phyloP scores from a whole-genome alignment of 2,888 invertebrate genomes.

The Meiosimyza platycephala region DNA sequence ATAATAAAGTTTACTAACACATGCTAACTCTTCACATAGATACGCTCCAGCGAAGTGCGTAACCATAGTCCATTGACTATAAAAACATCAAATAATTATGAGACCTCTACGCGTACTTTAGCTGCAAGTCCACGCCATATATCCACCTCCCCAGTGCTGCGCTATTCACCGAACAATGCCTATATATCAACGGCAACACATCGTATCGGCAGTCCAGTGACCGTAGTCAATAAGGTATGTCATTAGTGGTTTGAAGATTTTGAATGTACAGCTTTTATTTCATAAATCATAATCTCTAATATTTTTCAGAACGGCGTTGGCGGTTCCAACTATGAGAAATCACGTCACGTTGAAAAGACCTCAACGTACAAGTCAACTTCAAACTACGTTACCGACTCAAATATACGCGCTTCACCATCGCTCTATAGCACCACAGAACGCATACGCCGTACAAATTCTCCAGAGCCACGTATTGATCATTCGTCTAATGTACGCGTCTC shows the following conservation, averaged over 20 bases:
- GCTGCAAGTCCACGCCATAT: slow-evolving; percentile 62
- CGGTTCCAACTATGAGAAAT: slow-evolving; percentile 56
- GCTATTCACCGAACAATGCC: slow-evolving; percentile 70
- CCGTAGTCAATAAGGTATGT: slow-evolving; percentile 45
- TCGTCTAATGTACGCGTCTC: slow-evolving; percentile 73
- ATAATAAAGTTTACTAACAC: slow-evolving; percentile 23
- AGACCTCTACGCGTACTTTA: slow-evolving; percentile 59
- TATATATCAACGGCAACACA: slow-evolving; percentile 69
- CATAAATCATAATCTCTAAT: not conserved
- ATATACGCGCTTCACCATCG: slow-evolving; percentile 70
- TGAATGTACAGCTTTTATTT: not conserved
- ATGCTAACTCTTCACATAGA: slow-evolving; percentile 49
- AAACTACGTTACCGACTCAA: slow-evolving; percentile 66
- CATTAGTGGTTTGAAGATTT: not conserved
- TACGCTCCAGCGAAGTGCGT: slow-evolving; percentile 64
- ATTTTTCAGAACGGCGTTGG: slow-evolving; percentile 52
- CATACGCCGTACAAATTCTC: slow-evolving; percentile 70
- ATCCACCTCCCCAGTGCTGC: slow-evolving; percentile 63
- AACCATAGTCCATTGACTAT: slow-evolving; percentile 66
- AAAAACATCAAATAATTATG: slow-evolving; percentile 64
- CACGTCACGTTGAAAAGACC: slow-evolving; percentile 68
- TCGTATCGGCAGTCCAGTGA: slow-evolving; percentile 64
- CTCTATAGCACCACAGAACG: slow-evolving; percentile 66
- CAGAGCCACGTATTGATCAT: slow-evolving; percentile 70
- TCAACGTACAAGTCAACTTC: slow-evolving; percentile 70